A percentile compares a stretch with the other conserved stretches of the same genome.
Conservation (phyloP, 2,888 invertebrate species). For the Polietes domitor region DNA sequence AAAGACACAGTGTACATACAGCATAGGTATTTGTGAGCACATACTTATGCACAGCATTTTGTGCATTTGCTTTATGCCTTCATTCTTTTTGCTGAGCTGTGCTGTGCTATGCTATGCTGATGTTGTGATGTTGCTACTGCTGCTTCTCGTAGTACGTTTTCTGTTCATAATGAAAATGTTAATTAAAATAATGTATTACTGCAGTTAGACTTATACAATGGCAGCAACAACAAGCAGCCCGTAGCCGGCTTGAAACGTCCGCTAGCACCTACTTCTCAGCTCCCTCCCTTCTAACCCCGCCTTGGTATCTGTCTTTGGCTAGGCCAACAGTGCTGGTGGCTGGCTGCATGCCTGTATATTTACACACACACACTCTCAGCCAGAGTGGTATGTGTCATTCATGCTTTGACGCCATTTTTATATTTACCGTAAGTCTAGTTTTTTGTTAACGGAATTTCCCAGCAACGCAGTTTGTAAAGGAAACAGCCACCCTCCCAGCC, state of each 20-base stretch:
- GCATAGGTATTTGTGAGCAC: conserved; percentile 46
- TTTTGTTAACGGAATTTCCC: conserved; percentile 47
- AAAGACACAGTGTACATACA: conserved; percentile 34
- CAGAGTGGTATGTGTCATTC: conserved; percentile 72
- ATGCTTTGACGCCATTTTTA: conserved; percentile 78
- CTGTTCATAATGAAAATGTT: conserved; percentile 74
- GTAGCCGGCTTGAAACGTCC: background rate
- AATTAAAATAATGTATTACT: conserved; percentile 78
- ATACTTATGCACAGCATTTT: conserved; percentile 61
- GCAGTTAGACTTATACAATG: conserved; percentile 62
- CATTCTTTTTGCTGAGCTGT: too few relatives aligned
- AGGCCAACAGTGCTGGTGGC: background rate
- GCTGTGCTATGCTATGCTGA: too few relatives aligned
- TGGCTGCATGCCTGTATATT: conserved; percentile 50
- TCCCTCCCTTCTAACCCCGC: background rate
- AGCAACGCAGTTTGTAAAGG: conserved; percentile 19
- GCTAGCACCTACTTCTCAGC: background rate
- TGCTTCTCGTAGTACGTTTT: conserved; percentile 6
- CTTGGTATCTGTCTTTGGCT: conserved; percentile 2
- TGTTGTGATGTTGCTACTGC: background rate
- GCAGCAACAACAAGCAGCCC: background rate
- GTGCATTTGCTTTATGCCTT: conserved; percentile 26
- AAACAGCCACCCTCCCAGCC: conserved; percentile 28
- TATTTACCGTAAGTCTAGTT: conserved; percentile 70
- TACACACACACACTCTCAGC: conserved; percentile 12